Evolutionary conservation across 2,113 vertebrate species (phyloP), one percentile per base, ranked within the genome.

Genomic region (Actenoides hombroni): DNA sequence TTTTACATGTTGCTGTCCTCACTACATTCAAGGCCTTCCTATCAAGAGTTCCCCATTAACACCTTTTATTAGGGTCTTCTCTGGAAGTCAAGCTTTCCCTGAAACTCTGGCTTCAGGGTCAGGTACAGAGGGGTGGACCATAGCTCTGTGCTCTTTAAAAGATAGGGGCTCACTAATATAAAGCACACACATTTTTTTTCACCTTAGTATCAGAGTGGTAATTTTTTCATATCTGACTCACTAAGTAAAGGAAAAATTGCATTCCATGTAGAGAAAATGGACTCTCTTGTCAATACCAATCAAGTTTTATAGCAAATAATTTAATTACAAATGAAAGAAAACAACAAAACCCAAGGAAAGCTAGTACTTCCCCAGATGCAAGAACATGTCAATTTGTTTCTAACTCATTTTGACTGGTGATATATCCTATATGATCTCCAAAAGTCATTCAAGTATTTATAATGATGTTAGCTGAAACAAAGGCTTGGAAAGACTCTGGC

Each of bases 371-470:
- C 69, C 83, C 69, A 79, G 69, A 73, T 88, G 40, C 57, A 91
- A 88, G 74, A 94, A 53, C 83, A 84, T 25, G 85, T 95, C 95
- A 90, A 11, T 83, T 95, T 94, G 44, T 76, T 94, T 94, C 79
- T 95, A 96, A 96, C 71, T 96, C 81, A 73, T 83, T 92, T 59
- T 96, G 95, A 94, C 88, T 94, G 91, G 53, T 81, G 92, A 92
- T 91, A 69, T 40, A 96, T 87, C 74, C 92, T 90, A 69, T 14
- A 91, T 65, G 85, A 92, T 96, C 95, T 94, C 90, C 90, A 87
- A 87, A 94, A 97, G 94, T 96, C 95, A 92, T 94, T 95, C 95
- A 94, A 91, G 86, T 95, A 93, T 95, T 94, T 87, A 81, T 93
- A 95, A 96, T 89, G 83, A 92, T 57, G 86, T 93, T 84, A 92